These are phyloP conservation scores for Varecia variegata DNA, from an alignment of 2,797 vertebrate genomes.

Conservation along the genomic window DNA sequence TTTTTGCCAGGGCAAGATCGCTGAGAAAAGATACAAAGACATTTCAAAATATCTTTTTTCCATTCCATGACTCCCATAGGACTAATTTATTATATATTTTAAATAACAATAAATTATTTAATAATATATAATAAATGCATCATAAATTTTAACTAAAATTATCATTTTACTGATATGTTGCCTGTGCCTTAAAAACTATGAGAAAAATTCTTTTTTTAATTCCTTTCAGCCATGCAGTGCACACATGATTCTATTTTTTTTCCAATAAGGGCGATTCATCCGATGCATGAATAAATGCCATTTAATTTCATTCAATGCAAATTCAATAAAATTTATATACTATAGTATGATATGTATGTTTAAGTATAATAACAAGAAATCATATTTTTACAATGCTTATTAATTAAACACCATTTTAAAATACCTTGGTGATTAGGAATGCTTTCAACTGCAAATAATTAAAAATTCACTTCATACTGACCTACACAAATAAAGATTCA, in stretches of 20 bases:
- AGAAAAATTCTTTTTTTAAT: not conserved
- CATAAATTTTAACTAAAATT: not conserved
- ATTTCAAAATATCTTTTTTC: not conserved
- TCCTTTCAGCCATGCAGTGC: not conserved
- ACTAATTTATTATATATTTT: not conserved
- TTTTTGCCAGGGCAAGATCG: not conserved
- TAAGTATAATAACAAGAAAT: not conserved
- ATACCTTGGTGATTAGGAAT: not conserved
- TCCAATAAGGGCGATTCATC: not conserved
- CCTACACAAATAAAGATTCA: not conserved
- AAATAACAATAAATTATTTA: not conserved
- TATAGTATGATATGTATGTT: not conserved
- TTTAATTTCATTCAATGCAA: not conserved
- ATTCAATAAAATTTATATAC: not conserved
- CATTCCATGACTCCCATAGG: not conserved
- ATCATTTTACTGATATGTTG: not conserved
- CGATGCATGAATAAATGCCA: not conserved
- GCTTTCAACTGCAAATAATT: not conserved
- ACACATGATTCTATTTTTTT: not conserved
- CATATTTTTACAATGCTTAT: not conserved
- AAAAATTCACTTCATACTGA: not conserved
- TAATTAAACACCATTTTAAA: not conserved
- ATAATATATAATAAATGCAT: not conserved
- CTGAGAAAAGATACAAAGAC: not conserved
- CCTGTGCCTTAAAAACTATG: not conserved